These are phyloP conservation scores for Antedon mediterranea DNA, from an alignment of 53 echinoderm and acorn worm genomes.

Conservation along the genomic window DNA sequence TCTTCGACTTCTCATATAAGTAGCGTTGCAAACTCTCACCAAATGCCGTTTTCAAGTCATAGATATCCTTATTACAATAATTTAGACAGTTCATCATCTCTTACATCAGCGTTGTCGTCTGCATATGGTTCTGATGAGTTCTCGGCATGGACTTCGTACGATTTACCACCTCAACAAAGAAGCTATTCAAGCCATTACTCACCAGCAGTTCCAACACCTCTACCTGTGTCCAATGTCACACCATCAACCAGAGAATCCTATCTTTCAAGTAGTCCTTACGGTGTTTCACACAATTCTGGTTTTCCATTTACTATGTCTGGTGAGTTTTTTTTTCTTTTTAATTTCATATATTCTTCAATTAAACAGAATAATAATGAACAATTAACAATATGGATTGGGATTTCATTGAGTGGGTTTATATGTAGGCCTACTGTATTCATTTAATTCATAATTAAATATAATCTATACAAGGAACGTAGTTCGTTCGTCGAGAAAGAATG, in stretches of 20 bases:
- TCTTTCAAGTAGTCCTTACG: background rate
- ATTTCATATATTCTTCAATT: too few relatives aligned
- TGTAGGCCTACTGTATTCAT: too few relatives aligned
- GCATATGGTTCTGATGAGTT: constrained; percentile 39
- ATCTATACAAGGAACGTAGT: too few relatives aligned
- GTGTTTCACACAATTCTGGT: background rate
- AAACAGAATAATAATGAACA: too few relatives aligned
- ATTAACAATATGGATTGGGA: too few relatives aligned
- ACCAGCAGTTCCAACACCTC: background rate
- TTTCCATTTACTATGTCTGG: background rate
- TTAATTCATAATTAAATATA: too few relatives aligned
- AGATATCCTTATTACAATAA: background rate
- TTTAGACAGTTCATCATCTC: background rate
- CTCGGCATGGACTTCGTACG: constrained; percentile 71
- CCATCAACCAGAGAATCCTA: background rate
- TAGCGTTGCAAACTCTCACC: background rate
- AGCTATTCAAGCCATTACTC: background rate
- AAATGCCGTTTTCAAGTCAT: background rate
- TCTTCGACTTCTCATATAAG: background rate
- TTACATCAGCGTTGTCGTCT: background rate
- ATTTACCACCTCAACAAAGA: constrained; percentile 18
- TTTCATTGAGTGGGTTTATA: too few relatives aligned
- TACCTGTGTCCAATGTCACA: background rate
- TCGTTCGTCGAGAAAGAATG: too few relatives aligned
- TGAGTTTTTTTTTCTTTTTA: background rate